Percentiles rank a stretch among this genome's conserved stretches.
Evolutionary conservation across 2,888 invertebrate genomes (phyloP).

Genomic region (Drosophila quasianomalipes): DNA sequence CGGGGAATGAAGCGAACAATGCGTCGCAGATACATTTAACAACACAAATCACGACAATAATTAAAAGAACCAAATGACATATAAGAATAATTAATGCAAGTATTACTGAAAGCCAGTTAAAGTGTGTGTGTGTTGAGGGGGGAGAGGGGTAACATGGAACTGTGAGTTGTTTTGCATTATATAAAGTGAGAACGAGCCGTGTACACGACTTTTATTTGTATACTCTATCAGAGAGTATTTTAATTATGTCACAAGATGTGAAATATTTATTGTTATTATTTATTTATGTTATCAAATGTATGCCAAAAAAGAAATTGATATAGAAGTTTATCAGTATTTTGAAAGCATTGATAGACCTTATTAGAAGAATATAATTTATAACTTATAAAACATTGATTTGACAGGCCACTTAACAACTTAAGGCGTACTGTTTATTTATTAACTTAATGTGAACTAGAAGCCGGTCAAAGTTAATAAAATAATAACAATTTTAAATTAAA

Average conservation of each 20-base stretch:
- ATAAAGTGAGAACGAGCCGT: conserved; percentile 19
- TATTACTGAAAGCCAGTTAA: neutral
- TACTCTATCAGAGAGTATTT: neutral
- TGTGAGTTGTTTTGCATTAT: conserved; percentile 18
- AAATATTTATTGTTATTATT: neutral
- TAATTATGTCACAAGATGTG: neutral
- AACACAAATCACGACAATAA: conserved; percentile 31
- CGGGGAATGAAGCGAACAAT: conserved; percentile 14
- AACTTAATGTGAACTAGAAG: neutral
- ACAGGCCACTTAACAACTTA: neutral
- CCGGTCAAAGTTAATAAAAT: neutral
- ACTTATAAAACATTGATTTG: neutral
- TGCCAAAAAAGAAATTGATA: neutral
- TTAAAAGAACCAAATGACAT: conserved; percentile 19
- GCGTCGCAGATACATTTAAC: conserved; percentile 12
- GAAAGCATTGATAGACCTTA: neutral
- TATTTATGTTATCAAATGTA: neutral
- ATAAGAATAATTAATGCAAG: conserved; percentile 1
- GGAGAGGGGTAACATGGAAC: neutral
- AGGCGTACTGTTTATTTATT: neutral
- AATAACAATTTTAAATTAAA: too few species aligned
- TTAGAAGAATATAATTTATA: neutral
- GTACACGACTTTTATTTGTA: conserved; percentile 34
- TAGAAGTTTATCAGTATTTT: neutral
- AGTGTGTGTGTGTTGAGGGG: neutral